Base-by-base conservation (phyloP, 2,113 vertebrate species). In the Petromus typicus region DNA sequence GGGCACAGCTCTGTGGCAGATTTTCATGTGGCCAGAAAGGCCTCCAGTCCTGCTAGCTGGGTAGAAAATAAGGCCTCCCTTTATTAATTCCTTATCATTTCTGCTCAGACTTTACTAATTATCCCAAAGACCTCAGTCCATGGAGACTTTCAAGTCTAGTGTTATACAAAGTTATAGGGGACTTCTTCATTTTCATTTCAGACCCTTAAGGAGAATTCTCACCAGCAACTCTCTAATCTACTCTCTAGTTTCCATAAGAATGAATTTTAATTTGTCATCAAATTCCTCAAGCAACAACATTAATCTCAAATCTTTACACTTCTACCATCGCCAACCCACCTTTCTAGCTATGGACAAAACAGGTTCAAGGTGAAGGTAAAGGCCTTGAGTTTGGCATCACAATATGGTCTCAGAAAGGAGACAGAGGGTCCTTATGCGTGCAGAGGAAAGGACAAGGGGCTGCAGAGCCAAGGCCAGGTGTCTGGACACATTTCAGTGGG, bases 161-260 rank as follows among this genome's bases (percentile, higher is more conserved):
- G 48, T 51, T 10, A 7, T 51, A 51, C 48, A 51, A 51, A 51
- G 48, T 10, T 51, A 51, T 51, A 51, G 48, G 48, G 48, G 48
- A 51, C 10, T 51, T 51, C 48, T 51, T 51, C 48, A 51, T 51
- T 51, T 51, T 51, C 10, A 51, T 10, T 51, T 7, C 6, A 51
- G 48, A 51, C 48, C 48, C 48, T 10, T 51, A 10, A 10, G 48
- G 48, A 10, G 48, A 10, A 51, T 51, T 10, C 48, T 51, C 48
- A 51, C 5, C 48, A 51, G 88, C 82, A 93, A 51, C 94, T 88
- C 18, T 16, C 67, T 69, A 83, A 95, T 92, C 76, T 87, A 78
- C 14, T 97, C 85, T 88, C 81, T 93, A 10, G 95, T 97, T 95
- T 96, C 82, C 90, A 92, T 48, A 93, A 86, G 79, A 95, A 94